A percentile compares a stretch with the other conserved stretches of the same genome.
phyloP scores from a whole-genome alignment of 35 echinoderm and acorn worm species.

The Lytechinus variegatus region DNA sequence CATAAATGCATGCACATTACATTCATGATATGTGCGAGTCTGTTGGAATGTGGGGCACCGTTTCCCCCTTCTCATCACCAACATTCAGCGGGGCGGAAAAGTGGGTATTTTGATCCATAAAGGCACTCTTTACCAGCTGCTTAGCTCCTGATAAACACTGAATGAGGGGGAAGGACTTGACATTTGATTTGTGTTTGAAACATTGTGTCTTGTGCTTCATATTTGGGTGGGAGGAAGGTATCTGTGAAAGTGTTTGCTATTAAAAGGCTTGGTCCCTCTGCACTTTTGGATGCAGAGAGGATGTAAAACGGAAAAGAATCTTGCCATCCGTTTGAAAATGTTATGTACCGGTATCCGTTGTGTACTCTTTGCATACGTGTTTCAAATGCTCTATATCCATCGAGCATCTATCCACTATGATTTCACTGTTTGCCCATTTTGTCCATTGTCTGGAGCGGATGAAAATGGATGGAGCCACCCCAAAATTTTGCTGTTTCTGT shows the following conservation, averaged over 20 bases:
- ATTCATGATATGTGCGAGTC: background rate
- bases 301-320: too few relatives aligned
- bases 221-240: background rate
- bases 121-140: conserved; percentile 8
- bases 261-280: too few relatives aligned
- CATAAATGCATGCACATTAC: background rate
- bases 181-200: background rate
- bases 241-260: background rate
- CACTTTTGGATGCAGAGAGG: too few relatives aligned
- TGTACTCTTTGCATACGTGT: background rate
- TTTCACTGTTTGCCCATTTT: background rate
- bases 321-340: too few relatives aligned
- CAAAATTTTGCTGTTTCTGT: too few relatives aligned
- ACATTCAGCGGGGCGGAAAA: conserved; percentile 8
- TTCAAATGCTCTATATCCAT: too few relatives aligned
- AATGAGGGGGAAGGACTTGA: background rate
- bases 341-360: background rate
- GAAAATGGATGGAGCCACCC: too few relatives aligned
- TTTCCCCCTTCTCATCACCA: background rate
- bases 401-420: background rate
- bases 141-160: background rate
- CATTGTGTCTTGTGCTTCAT: background rate
- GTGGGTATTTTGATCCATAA: background rate
- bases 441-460: too few relatives aligned
- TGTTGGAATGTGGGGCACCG: background rate